Base-by-base conservation (phyloP, 2,113 vertebrate genomes). In the Carlito syrichta region DNA sequence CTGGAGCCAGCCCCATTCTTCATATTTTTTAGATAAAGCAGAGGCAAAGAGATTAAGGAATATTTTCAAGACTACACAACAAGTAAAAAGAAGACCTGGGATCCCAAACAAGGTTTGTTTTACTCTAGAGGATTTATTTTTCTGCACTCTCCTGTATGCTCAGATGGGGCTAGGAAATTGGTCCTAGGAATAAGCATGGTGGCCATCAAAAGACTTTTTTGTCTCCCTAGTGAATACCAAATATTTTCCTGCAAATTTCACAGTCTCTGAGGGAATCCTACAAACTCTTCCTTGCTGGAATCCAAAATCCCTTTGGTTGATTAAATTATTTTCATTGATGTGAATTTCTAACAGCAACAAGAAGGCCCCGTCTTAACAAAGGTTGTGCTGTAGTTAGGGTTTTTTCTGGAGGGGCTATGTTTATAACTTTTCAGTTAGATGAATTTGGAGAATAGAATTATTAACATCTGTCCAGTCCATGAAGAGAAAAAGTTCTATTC, bases 261-360 rank as follows among this genome's bases (percentile, higher is more conserved):
- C 43, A 94, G 20, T 32, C 40, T 89, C 76, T 58, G 52, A 87
- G 82, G 38, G 60, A 97, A 76, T 83, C 35, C 50, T 58, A 69
- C 63, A 71, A 43, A 89, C 9, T 93, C 77, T 78, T 78, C 52
- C 95, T 91, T 73, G 52, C 50, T 86, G 73, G 63, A 86, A 93
- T 77, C 54, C 89, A 89, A 68, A 89, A 86, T 54, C 48, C 62
- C 73, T 89, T 89, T 38, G 43, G 50, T 68, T 94, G 79, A 89
- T 91, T 81, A 94, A 90, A 89, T 95, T 97, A 96, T 94, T 96
- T 97, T 91, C 89, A 82, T 78, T 74, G 77, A 82, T 82, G n/a
- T 96, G 81, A n/a, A 58, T 89, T 96, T 85, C 63, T 93, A 91
- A 78, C 10, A 89, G 48, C 54, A 92, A 93, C 86, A n/a, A n/a